phyloP scores from a whole-genome alignment of 2,113 vertebrate species.

The Sardina pilchardus region DNA sequence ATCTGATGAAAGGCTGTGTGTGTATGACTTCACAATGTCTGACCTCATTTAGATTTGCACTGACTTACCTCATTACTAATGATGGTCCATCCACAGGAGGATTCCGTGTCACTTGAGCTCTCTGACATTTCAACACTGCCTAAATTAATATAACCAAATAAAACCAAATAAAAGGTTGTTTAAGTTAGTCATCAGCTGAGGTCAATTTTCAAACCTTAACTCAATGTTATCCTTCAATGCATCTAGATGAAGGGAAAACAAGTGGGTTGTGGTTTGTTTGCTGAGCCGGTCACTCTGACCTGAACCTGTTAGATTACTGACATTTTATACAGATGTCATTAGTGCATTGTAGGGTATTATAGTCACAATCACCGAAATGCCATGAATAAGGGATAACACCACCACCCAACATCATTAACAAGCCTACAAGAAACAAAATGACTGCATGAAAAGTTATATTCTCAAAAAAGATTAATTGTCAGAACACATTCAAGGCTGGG shows the following conservation, averaged over 20 bases:
- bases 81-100: conserved; percentile 95
- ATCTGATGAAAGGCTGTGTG: neutral
- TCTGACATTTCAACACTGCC: conserved; percentile 81
- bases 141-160: neutral
- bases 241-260: too few relatives aligned
- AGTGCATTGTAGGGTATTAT: neutral
- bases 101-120: conserved; percentile 92
- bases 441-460: neutral
- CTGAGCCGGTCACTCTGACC: neutral
- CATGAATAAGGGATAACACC: neutral
- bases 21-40: neutral
- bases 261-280: neutral
- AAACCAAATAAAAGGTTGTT: neutral
- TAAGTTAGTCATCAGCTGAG: neutral
- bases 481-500: neutral
- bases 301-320: neutral
- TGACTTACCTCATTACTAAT: conserved; percentile 88
- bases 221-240: too few relatives aligned
- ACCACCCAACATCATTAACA: neutral
- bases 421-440: neutral
- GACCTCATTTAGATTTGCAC: neutral
- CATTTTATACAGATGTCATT: neutral
- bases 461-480: neutral
- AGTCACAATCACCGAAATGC: neutral
- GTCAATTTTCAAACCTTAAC: neutral